A percentile compares a stretch with the other conserved stretches of the same genome.
Conservation (phyloP, 2,888 invertebrate genomes). For the Heliconius cydno region DNA sequence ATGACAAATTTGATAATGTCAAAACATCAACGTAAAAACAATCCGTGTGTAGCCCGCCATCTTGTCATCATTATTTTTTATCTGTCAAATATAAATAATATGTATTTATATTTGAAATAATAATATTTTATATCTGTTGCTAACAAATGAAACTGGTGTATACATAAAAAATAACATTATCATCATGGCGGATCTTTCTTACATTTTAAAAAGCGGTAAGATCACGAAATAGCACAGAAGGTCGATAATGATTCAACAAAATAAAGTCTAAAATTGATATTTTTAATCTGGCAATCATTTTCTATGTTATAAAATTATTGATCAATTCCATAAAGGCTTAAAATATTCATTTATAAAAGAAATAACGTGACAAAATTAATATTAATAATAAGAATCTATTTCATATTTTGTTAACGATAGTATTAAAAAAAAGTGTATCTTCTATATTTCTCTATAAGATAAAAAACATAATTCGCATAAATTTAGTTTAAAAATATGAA, state of each 20-base stretch:
- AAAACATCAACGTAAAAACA: slow-evolving; percentile 3
- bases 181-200: slow-evolving; percentile 28
- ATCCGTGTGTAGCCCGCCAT: slow-evolving; percentile 24
- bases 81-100: neutral
- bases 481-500: neutral
- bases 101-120: too few species aligned
- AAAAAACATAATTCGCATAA: neutral
- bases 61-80: slow-evolving; percentile 15
- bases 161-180: slow-evolving; percentile 28
- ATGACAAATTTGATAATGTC: slow-evolving; percentile 33
- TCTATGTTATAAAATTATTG: neutral
- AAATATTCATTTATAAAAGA: neutral
- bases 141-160: slow-evolving; percentile 5
- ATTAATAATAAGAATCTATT: neutral
- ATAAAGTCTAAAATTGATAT: neutral
- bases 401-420: neutral
- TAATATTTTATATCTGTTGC: slow-evolving; percentile 6
- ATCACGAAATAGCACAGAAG: slow-evolving; percentile 39
- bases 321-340: slow-evolving; percentile 8
- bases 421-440: neutral
- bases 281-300: neutral
- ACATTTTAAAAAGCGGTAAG: slow-evolving; percentile 41
- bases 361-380: neutral
- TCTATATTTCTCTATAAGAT: neutral
- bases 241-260: slow-evolving; percentile 35